Percentiles rank a stretch among this genome's conserved stretches.
Conservation (phyloP, 2,797 vertebrate genomes). For the Salarias fasciatus region DNA sequence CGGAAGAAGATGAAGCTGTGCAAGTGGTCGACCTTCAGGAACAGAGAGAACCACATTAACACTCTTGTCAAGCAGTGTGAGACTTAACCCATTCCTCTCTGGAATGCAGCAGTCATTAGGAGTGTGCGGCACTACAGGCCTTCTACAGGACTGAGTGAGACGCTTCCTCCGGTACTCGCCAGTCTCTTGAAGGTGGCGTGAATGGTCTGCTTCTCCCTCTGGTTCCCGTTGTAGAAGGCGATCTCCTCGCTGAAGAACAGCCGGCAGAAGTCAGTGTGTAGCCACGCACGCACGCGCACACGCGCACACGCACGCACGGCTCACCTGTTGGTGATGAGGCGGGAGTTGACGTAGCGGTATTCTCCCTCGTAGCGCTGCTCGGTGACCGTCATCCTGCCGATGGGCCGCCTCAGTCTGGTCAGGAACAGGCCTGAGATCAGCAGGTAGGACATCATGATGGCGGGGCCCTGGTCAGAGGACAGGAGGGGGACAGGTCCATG, state of each 20-base stretch:
- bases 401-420: constrained; percentile 93
- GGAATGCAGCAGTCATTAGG: too few species aligned
- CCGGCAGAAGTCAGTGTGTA: too few species aligned
- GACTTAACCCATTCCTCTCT: too few species aligned
- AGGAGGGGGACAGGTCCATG: neutral
- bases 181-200: constrained; percentile 91
- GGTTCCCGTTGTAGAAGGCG: constrained; percentile 97
- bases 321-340: constrained; percentile 98
- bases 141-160: too few species aligned
- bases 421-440: constrained; percentile 94
- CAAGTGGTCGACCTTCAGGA: constrained; percentile 91
- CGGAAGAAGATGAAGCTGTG: constrained; percentile 98
- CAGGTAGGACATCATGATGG: constrained; percentile 95
- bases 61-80: too few species aligned
- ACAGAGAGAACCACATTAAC: too few species aligned
- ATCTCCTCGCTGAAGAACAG: constrained; percentile 92
- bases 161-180: constrained; percentile 84
- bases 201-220: constrained; percentile 95
- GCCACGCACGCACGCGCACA: too few species aligned
- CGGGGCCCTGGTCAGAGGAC: constrained; percentile 85
- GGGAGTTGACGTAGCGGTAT: constrained; percentile 96
- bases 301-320: too few species aligned
- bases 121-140: too few species aligned
- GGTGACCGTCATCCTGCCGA: constrained; percentile 94
- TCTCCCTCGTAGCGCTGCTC: constrained; percentile 98